Base-by-base conservation (phyloP, 2,888 invertebrate genomes). In the Nysson spinosus region DNA sequence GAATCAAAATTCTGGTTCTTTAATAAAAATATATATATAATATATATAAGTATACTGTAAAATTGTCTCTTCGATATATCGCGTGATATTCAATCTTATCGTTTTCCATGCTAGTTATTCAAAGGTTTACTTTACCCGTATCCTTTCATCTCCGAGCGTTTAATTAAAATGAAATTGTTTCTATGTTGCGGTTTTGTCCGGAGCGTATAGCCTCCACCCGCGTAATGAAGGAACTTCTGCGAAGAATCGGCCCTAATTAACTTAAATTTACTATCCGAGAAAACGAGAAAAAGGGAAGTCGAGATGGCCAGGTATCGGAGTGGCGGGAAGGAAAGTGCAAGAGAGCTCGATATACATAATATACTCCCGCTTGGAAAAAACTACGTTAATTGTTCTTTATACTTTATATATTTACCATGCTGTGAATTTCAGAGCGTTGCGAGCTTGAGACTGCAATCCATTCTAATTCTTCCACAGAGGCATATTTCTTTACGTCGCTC, bases 371-470 rank as follows among this genome's bases (percentile, higher is more conserved):
- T 64, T 57, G 35, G 44, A 58, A 19, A 7, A 56, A 40, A 71
- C 42, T 39, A 24, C 30, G 46, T 71, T 72, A 72, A 72, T 72
- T 75, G 67, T 75, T 75, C 75, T 75, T 72, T 71, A 75, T 66
- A 75, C 75, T 75, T 72, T 71, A 75, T 66, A 75, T 50, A 62
- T 58, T 58, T 55, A 49, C 49, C 60, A 56, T 40, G 46, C 47
- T 40, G 49, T 35, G 51, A 50, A n/a, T 51, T 34, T 58, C 49
- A 32, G 22, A 22, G 26, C 16, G 11, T 17, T 55, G 17, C 20
- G 32, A 30, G 37, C 22, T 47, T 49, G 37, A 40, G 46, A 49
- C 52, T 64, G 37, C 39, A 55, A 47, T 64, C 44, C 39, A 20
- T 40, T 46, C 55, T 47, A 55, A 55, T 68, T 51, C 61, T 60